Base-by-base conservation (phyloP, 1,140 invertebrate genomes). In the Drosophila sulfurigaster region DNA sequence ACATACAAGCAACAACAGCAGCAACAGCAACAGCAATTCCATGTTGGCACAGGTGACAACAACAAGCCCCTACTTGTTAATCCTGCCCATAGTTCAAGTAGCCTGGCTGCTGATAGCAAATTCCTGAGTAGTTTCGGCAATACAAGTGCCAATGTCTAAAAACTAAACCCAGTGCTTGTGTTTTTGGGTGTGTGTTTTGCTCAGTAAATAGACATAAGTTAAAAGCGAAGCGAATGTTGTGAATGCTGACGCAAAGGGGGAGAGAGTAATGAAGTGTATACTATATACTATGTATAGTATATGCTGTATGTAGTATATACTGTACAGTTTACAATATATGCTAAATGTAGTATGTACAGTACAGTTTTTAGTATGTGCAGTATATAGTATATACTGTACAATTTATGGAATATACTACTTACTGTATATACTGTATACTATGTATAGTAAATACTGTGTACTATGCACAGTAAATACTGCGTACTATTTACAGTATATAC, bases 81-180 rank as follows among this genome's bases (percentile, higher is more conserved):
- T 69, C 64, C 78, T 25, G 67, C 67, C 30, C 70, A 75, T 90
- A 89, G 86, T 79, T 75, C 79, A 43, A 88, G 59, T 70, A 91
- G 77, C 75, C 72, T 82, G 70, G 82, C 80, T 71, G 72, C 62
- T 63, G 87, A 86, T 76, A 81, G 68, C 74, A 92, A 89, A 79
- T 92, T 91, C 78, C 81, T 92, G 66, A 92, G 85, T 85, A 92
- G 88, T 72, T 91, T 91, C 52, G 83, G 91, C 43, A 51, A 78
- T 65, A 25, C 20, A 25, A 86, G 79, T 48, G 83, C 89, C 57
- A 91, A 92, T 74, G 91, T 92, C 49, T 92, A 92, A 48, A 75
- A 48, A 75, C 41, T 5, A 10, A 38, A 38, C 7, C 8, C 7
- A 38, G 35, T 38, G 35, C 10, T 10, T 38, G 8, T 10, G 1